Evolutionary conservation across 2,797 vertebrate genomes (phyloP), one percentile per base, ranked within the genome.

Genomic region (Lepilemur ruficaudatus): DNA sequence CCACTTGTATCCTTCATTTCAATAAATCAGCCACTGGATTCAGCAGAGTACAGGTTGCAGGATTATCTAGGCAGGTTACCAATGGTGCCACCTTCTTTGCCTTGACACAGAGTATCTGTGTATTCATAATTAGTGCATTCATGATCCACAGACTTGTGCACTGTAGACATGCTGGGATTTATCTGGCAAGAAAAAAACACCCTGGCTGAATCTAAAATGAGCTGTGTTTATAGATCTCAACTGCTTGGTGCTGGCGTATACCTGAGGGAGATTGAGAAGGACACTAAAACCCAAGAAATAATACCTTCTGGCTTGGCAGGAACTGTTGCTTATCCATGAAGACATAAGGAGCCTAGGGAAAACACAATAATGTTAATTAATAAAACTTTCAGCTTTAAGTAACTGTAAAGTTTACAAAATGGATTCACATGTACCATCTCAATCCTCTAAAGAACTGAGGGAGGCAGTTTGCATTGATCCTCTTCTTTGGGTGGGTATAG

Each of bases 51-150:
- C 55, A 79, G n/a, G 43, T 72, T 79, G 65, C 6, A 59, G n/a
- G 14, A 3, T 35, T 61, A 30, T 61, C 55, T 15, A 50, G 23
- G 12, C 46, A 89, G 15, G 59, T 35, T 65, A 61, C 76, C 35
- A 48, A 12, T 63, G 38, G 32, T 65, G 50, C n/a, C 30, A 25
- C 32, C n/a, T 18, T 92, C 48, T 38, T 65, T 55, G n/a, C 72
- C 69, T 57, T 85, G 91, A 57, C 69, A 75, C 20, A 65, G 50
- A 52, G 35, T 55, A 69, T 80, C 84, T 92, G 18, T 67, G 35
- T 88, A 61, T 67, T 95, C 23, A 38, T 93, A 90, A 86, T 92
- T 87, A 43, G 15, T 67, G 46, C 23, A 89, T 67, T 82, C 43
- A 30, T 52, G 65, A 88, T 55, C 23, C 78, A 96, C n/a, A 90